Percentiles rank a stretch among this genome's conserved stretches.
Evolutionary conservation across 2,888 invertebrate genomes (phyloP).

Genomic region (Luffia ferchaultella): DNA sequence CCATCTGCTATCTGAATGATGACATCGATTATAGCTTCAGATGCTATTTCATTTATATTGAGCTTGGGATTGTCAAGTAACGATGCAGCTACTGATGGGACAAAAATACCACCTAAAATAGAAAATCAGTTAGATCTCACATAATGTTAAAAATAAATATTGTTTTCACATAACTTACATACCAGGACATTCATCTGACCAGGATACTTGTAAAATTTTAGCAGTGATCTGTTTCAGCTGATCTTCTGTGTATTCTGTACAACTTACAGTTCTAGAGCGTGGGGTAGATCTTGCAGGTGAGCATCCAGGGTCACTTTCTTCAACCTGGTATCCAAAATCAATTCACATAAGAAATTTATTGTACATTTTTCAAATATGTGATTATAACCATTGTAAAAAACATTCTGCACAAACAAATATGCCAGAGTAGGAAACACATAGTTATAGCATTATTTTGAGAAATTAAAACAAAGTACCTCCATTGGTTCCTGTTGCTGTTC

Average conservation of each 20-base stretch:
- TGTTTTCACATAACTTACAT: constrained; percentile 17
- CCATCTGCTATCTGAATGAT: constrained; percentile 65
- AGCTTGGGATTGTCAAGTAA: constrained; percentile 60
- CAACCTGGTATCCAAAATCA: constrained; percentile 39
- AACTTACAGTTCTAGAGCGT: constrained; percentile 51
- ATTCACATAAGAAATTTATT: neutral
- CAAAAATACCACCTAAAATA: constrained; percentile 57
- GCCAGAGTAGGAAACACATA: neutral
- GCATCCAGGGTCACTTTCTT: constrained; percentile 52
- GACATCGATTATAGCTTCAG: constrained; percentile 73
- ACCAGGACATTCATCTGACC: constrained; percentile 69
- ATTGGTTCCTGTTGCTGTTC: constrained; percentile 50
- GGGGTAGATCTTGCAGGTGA: constrained; percentile 46
- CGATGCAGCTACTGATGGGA: constrained; percentile 62
- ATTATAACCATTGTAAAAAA: constrained; percentile 1
- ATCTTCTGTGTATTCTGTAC: constrained; percentile 70
- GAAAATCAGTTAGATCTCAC: no score
- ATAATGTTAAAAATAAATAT: neutral
- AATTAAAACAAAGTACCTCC: constrained; percentile 34
- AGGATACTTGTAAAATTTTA: constrained; percentile 76
- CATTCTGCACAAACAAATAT: neutral
- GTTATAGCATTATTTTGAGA: neutral
- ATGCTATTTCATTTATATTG: constrained; percentile 63
- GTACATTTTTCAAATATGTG: neutral
- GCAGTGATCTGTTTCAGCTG: constrained; percentile 71